Base-by-base conservation (phyloP, 1,140 invertebrate genomes). In the Proctacanthus coquilletti region DNA sequence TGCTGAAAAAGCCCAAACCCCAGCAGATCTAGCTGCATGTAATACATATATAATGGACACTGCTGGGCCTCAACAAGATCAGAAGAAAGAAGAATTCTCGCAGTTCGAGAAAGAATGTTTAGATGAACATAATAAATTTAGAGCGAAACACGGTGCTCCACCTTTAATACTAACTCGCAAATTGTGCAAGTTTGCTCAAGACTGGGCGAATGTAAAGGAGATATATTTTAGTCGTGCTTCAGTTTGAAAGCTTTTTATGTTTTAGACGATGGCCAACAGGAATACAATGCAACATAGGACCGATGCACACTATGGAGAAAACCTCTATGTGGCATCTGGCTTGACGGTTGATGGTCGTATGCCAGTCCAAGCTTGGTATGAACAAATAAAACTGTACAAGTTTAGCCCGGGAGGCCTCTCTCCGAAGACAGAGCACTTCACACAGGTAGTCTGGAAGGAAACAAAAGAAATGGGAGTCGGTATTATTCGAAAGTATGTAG, bases 151-250 rank as follows among this genome's bases (percentile, higher is more conserved):
- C 50, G 69, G 69, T 25, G 71, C 71, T 15, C 63, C 63, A 27
- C 64, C 70, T 6, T 47, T 83, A 42, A 65, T 69, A 56, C 49
- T 83, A 34, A 68, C 68, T 47, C 61, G 72, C 64, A 63, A 80
- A 70, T 47, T 76, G 18, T 70, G 56, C 40, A 45, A 57, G n/a
- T 63, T 58, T 43, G 51, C 74, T 34, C 65, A 72, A 53, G 64
- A 69, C 43, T 84, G 79, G 79, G 80, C 80, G 1, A 62, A 71
- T 18, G 68, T 70, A 14, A 63, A n/a, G n/a, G n/a, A n/a, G n/a
- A n/a, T n/a, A n/a, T n/a, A n/a, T n/a, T n/a, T n/a, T n/a, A n/a
- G n/a, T n/a, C n/a, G n/a, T n/a, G n/a, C n/a, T n/a, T n/a, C n/a
- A n/a, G n/a, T n/a, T n/a, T n/a, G n/a, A n/a, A n/a, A n/a, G n/a